Conservation (phyloP, 2,888 invertebrate genomes). For the Anarsia innoxiella region DNA sequence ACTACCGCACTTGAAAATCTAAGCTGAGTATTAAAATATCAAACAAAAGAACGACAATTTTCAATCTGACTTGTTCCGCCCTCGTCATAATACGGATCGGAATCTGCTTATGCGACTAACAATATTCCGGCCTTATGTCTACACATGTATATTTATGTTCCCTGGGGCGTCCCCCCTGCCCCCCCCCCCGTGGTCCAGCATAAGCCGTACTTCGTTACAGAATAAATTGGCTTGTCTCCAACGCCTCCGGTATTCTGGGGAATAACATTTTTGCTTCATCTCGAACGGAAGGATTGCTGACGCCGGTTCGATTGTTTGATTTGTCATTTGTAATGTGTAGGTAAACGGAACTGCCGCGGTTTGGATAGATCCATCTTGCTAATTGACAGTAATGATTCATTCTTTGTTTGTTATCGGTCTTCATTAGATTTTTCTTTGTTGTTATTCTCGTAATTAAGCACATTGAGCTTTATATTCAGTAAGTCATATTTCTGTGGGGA, state of each 20-base stretch:
- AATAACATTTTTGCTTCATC: conserved; percentile 30
- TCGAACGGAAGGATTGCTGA: conserved; percentile 1
- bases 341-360: not conserved
- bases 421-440: no score
- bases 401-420: no score
- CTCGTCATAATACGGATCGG: not conserved
- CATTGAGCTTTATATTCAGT: no score
- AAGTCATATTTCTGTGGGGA: no score
- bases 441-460: no score
- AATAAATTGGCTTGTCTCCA: conserved; percentile 47
- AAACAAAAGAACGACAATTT: not conserved
- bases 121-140: conserved; percentile 6
- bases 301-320: conserved; percentile 4
- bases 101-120: conserved; percentile 4
- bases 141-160: conserved; percentile 14
- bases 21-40: not conserved
- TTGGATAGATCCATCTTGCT: no score
- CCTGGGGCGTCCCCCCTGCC: conserved; percentile 9
- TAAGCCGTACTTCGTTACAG: conserved; percentile 32
- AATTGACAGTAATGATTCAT: no score
- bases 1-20: not conserved
- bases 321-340: not conserved
- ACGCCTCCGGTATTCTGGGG: conserved; percentile 29
- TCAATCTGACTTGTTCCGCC: not conserved
- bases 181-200: conserved; percentile 15